phyloP scores from a whole-genome alignment of 1,140 invertebrate genomes.

The Lepidotrigona ventralis region DNA sequence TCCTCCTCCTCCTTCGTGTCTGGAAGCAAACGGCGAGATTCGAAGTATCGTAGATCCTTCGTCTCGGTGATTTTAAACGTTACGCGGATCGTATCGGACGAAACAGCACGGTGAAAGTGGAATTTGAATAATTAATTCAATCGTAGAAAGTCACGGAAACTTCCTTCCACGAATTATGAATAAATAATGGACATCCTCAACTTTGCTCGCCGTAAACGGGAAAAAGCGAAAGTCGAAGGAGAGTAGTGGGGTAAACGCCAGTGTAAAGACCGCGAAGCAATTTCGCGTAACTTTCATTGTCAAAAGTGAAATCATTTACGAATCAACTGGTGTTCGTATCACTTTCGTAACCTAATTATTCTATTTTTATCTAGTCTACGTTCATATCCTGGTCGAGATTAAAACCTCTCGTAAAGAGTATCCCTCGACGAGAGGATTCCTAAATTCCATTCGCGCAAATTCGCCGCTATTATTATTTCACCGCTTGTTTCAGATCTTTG shows the following conservation, averaged over 20 bases:
- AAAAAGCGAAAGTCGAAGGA: neutral
- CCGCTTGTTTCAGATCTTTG: neutral
- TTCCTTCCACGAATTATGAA: neutral
- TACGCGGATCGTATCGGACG: no score
- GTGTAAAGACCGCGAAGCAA: neutral
- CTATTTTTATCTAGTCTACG: no score
- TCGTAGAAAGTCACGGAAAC: neutral
- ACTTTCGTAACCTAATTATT: neutral
- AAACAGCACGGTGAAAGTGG: neutral
- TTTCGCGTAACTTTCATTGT: neutral
- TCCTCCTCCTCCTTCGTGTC: slow-evolving; percentile 71
- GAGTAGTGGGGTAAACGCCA: neutral
- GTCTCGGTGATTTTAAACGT: slow-evolving; percentile 21
- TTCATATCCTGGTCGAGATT: no score
- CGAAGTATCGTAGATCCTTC: neutral
- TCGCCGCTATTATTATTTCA: neutral
- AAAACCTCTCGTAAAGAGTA: no score
- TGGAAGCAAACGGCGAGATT: slow-evolving; percentile 15
- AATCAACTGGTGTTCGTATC: neutral
- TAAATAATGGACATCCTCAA: neutral
- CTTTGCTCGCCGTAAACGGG: neutral
- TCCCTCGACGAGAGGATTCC: no score
- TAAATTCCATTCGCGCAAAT: neutral
- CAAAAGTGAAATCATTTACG: neutral
- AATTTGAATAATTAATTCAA: slow-evolving; percentile 5